phyloP scores from a whole-genome alignment of 2,797 vertebrate genomes.

The Coregonus ussuriensis region DNA sequence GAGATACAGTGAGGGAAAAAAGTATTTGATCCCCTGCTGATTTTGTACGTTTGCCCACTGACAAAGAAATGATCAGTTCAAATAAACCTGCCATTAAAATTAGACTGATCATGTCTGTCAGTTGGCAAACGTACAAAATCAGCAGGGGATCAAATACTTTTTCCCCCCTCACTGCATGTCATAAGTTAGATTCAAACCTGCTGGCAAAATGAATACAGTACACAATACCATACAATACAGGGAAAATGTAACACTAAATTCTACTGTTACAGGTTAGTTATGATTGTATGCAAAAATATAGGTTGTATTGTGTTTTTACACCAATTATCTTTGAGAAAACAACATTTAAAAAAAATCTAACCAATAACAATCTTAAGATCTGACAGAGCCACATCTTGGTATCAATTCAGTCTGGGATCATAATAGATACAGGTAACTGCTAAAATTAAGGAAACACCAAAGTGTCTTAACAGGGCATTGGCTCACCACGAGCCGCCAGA shows the following conservation, averaged over 20 bases:
- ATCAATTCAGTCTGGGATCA: background rate
- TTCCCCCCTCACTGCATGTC: background rate
- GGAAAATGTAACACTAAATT: slow-evolving; percentile 1
- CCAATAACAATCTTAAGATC: background rate
- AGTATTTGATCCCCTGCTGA: too few relatives aligned
- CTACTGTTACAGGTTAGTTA: slow-evolving; percentile 1
- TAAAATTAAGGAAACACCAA: too few relatives aligned
- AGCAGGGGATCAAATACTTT: too few relatives aligned
- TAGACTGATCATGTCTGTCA: too few relatives aligned
- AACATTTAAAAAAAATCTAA: background rate
- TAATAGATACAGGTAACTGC: background rate
- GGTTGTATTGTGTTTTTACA: slow-evolving; percentile 16
- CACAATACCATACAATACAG: background rate
- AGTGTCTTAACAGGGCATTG: too few relatives aligned
- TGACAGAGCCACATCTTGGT: background rate
- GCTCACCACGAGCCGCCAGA: too few relatives aligned
- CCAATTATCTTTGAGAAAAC: slow-evolving; percentile 15
- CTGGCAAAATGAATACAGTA: slow-evolving; percentile 11
- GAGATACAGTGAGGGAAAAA: background rate
- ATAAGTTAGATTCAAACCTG: slow-evolving; percentile 7
- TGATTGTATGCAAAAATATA: slow-evolving; percentile 26
- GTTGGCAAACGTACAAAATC: too few relatives aligned
- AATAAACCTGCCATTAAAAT: too few relatives aligned
- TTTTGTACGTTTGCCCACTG: too few relatives aligned
- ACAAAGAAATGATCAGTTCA: too few relatives aligned